Evolutionary conservation across 2,797 vertebrate genomes (phyloP).

Genomic region (Coranthus polyacanthus): DNA sequence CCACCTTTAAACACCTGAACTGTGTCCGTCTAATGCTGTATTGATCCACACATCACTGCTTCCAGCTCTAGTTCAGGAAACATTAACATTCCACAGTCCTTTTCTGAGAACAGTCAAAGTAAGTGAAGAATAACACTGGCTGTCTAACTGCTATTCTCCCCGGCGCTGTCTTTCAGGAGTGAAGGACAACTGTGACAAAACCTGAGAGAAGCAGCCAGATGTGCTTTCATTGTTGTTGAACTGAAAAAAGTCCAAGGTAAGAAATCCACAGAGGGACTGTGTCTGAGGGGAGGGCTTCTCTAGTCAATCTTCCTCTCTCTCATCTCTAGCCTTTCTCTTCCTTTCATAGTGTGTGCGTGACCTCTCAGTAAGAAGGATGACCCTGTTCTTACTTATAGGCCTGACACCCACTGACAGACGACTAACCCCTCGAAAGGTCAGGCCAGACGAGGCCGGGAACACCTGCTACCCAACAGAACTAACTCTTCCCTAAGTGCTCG

Average conservation of each 20-base stretch:
- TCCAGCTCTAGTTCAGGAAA: conserved; percentile 57
- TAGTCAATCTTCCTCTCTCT: conserved; percentile 76
- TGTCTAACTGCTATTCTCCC: conserved; percentile 51
- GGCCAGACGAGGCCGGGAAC: conserved; percentile 83
- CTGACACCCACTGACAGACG: conserved; percentile 88
- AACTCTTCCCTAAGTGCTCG: conserved; percentile 65
- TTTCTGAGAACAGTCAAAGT: conserved; percentile 54
- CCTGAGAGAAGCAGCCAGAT: conserved; percentile 60
- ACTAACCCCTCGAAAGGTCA: conserved; percentile 89
- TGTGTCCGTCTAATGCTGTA: conserved; percentile 34
- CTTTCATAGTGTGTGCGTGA: conserved; percentile 84
- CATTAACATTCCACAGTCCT: conserved; percentile 51
- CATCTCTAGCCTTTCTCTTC: conserved; percentile 43
- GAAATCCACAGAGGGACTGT: conserved; percentile 54
- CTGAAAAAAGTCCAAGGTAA: conserved; percentile 60
- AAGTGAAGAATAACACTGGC: conserved; percentile 59
- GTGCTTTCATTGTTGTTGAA: conserved; percentile 65
- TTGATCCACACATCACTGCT: conserved; percentile 56
- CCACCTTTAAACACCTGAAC: conserved; percentile 33
- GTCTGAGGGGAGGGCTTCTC: conserved; percentile 48
- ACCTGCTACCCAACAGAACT: conserved; percentile 90
- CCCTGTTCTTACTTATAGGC: conserved; percentile 88
- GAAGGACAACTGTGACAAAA: conserved; percentile 75
- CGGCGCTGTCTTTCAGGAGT: conserved; percentile 65
- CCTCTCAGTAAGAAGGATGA: conserved; percentile 88